phyloP scores from a whole-genome alignment of 2,888 invertebrate genomes.

The Laothoe populi region DNA sequence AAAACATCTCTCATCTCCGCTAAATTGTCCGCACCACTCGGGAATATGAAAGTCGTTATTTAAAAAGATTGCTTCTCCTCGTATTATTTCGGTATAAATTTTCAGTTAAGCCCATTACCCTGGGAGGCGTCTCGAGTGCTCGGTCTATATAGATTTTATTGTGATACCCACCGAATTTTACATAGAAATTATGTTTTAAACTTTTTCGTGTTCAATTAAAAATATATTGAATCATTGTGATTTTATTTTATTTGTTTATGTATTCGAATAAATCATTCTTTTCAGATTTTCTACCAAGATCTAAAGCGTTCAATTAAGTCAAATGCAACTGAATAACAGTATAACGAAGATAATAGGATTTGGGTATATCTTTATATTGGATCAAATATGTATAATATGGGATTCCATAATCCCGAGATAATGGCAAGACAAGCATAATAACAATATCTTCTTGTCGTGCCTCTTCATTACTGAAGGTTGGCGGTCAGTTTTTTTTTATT shows the following conservation, averaged over 20 bases:
- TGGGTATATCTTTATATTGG: no score
- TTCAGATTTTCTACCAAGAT: background rate
- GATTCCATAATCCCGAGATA: no score
- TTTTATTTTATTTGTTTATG: background rate
- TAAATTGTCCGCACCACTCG: constrained; percentile 79
- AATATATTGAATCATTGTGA: background rate
- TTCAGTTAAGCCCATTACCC: constrained; percentile 66
- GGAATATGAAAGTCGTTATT: constrained; percentile 84
- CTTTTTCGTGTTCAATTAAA: constrained; percentile 31
- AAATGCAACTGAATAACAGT: background rate
- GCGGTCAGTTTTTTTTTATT: no score
- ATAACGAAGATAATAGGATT: no score
- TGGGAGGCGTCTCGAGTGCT: constrained; percentile 53
- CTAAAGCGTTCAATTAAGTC: background rate
- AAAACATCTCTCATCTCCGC: constrained; percentile 81
- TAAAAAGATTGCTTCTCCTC: constrained; percentile 78
- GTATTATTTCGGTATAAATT: constrained; percentile 84
- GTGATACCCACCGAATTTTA: constrained; percentile 51
- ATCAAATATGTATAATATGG: no score
- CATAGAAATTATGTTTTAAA: constrained; percentile 60
- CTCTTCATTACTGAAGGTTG: no score
- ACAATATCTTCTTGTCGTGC: no score
- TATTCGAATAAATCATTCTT: background rate
- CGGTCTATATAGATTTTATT: constrained; percentile 69
- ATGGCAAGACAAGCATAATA: no score